Percentiles rank a stretch among this genome's conserved stretches.
Evolutionary conservation across 1,140 invertebrate species (phyloP).

Genomic region (Kradibia gibbosae): DNA sequence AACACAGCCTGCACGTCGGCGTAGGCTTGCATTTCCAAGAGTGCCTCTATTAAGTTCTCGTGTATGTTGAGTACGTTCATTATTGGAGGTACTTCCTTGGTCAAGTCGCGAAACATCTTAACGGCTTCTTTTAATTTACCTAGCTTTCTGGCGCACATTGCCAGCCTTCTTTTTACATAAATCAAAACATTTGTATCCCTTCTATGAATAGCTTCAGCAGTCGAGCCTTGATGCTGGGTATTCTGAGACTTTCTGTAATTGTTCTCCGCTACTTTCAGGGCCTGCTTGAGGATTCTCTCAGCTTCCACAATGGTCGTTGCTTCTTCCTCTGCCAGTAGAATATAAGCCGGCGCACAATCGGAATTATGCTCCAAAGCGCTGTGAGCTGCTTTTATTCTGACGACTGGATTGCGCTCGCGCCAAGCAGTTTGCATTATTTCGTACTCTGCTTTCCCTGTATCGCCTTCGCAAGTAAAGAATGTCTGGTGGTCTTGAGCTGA

Average conservation of each 20-base stretch:
- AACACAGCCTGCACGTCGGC: slow-evolving; percentile 97
- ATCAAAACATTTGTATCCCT: slow-evolving; percentile 96
- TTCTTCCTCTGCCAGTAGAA: slow-evolving; percentile 97
- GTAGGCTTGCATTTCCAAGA: slow-evolving; percentile 96
- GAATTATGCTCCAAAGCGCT: slow-evolving; percentile 91
- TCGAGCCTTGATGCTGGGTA: slow-evolving; percentile 82
- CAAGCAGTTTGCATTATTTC: slow-evolving; percentile 99
- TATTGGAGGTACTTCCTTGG: slow-evolving; percentile 97
- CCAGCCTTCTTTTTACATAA: slow-evolving; percentile 93
- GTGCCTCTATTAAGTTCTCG: slow-evolving; percentile 96
- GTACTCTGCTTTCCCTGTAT: slow-evolving; percentile 91
- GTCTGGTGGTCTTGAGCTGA: slow-evolving; percentile 99
- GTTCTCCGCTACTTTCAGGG: slow-evolving; percentile 89
- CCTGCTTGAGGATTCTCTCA: slow-evolving; percentile 90
- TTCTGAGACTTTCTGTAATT: slow-evolving; percentile 89
- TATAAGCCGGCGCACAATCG: slow-evolving; percentile 96
- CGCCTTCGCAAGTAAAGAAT: slow-evolving; percentile 96
- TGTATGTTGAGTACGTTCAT: slow-evolving; percentile 97
- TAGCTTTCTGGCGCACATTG: slow-evolving; percentile 97
- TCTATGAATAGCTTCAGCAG: slow-evolving; percentile 86
- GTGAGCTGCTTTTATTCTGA: slow-evolving; percentile 93
- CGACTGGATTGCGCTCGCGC: slow-evolving; percentile 94
- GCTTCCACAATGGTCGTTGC: slow-evolving; percentile 92
- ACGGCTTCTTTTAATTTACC: slow-evolving; percentile 95
- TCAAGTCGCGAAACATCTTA: slow-evolving; percentile 97